Conservation (phyloP, 2,888 invertebrate genomes). For the Amphipyra tragopoginis region DNA sequence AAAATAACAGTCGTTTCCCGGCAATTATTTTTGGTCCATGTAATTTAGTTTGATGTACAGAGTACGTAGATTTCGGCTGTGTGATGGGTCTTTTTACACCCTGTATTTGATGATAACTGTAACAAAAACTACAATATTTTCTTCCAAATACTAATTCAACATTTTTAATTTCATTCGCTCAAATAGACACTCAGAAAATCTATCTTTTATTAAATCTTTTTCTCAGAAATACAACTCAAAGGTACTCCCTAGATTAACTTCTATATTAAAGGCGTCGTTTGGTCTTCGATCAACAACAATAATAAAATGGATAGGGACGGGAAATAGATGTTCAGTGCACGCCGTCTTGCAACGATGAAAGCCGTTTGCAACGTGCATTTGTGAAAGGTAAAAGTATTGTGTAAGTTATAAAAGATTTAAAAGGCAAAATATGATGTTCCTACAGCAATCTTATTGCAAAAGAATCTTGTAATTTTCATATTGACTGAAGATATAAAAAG, state of each 20-base stretch:
- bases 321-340: slow-evolving; percentile 1
- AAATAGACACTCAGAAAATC: neutral
- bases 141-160: slow-evolving; percentile 11
- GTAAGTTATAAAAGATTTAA: no score
- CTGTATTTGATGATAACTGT: no score
- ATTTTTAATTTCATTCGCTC: slow-evolving; percentile 20
- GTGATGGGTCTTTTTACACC: no score
- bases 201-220: slow-evolving; percentile 1
- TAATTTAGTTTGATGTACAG: no score
- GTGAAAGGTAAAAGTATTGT: neutral
- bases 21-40: no score
- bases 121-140: slow-evolving; percentile 1
- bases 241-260: slow-evolving; percentile 11
- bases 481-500: no score
- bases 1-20: no score
- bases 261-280: slow-evolving; percentile 8
- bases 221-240: neutral
- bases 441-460: no score
- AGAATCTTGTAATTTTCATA: no score
- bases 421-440: no score
- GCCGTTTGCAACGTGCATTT: neutral
- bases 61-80: no score
- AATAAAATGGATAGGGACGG: slow-evolving; percentile 3
- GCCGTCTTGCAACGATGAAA: neutral
- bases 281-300: slow-evolving; percentile 6